phyloP scores from a whole-genome alignment of 1,140 invertebrate species.

The Oppia nitens region DNA sequence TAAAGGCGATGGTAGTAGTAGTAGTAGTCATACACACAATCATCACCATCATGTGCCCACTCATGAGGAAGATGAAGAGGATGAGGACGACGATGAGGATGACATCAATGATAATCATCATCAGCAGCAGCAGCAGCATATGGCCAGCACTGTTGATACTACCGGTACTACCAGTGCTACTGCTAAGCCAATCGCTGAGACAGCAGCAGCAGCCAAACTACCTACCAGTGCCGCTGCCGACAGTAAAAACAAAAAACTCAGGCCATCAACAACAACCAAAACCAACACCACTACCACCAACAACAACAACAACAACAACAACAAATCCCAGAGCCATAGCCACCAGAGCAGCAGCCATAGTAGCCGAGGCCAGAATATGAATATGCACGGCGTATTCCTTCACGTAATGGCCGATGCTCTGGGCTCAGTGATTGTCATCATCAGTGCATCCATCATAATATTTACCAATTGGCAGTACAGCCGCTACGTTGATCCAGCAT shows the following conservation, averaged over 20 bases:
- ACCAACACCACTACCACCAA: neutral
- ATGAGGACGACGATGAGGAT: neutral
- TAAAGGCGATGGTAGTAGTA: neutral
- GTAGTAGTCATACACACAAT: neutral
- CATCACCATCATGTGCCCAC: too few relatives aligned
- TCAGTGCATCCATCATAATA: conserved; percentile 77
- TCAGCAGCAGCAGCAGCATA: neutral
- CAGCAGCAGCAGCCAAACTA: neutral
- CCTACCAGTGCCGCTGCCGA: neutral
- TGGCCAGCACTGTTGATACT: neutral
- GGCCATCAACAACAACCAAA: neutral
- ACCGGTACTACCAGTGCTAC: neutral
- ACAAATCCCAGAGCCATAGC: too few relatives aligned
- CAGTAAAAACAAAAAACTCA: neutral
- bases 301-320: neutral
- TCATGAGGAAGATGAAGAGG: too few relatives aligned
- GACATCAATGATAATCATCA: neutral
- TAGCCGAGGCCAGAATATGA: conserved; percentile 47
- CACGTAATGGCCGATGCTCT: conserved; percentile 92
- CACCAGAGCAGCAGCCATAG: too few relatives aligned
- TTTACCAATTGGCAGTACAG: conserved; percentile 56
- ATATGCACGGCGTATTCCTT: conserved; percentile 92
- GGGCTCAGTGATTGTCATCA: conserved; percentile 85
- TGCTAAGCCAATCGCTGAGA: neutral
- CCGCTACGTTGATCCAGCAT: conserved; percentile 78